A percentile compares a stretch with the other conserved stretches of the same genome.
Evolutionary conservation across 2,888 invertebrate species (phyloP).

Genomic region (Micoletzkya japonica): DNA sequence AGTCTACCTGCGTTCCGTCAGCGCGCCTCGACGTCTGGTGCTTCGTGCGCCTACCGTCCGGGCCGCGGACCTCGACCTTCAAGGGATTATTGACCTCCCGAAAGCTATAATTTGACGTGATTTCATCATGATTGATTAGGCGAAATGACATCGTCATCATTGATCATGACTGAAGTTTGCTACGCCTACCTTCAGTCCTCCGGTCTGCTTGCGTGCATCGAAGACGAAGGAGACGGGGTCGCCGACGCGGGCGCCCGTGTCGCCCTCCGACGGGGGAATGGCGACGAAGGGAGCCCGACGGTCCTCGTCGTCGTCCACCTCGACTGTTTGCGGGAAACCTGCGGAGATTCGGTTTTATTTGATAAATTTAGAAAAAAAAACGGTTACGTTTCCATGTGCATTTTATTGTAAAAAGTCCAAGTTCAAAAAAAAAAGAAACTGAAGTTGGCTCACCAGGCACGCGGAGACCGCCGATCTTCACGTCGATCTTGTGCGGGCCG

Average conservation of each 20-base stretch:
- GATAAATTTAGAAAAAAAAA: neutral
- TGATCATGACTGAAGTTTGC: too few species aligned
- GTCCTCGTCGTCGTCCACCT: constrained; percentile 51
- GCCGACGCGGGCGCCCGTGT: constrained; percentile 59
- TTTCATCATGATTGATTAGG: too few species aligned
- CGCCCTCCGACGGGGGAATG: neutral
- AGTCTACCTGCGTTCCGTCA: constrained; percentile 51
- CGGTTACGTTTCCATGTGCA: neutral
- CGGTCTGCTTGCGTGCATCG: constrained; percentile 64
- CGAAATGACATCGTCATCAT: too few species aligned
- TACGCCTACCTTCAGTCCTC: constrained; percentile 61
- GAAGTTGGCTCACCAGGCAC: constrained; percentile 47
- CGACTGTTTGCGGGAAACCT: constrained; percentile 51
- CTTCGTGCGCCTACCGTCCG: constrained; percentile 39
- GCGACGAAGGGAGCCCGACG: constrained; percentile 6
- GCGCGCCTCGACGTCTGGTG: constrained; percentile 55
- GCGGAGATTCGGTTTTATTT: neutral
- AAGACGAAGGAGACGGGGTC: constrained; percentile 68
- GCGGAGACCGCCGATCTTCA: constrained; percentile 58
- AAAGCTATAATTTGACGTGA: too few species aligned
- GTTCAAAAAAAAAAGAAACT: neutral
- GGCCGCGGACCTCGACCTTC: constrained; percentile 24
- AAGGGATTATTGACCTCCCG: too few species aligned
- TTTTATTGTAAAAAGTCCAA: neutral
- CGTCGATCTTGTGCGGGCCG: constrained; percentile 54